Evolutionary conservation across 2,888 invertebrate genomes (phyloP).

Genomic region (Clepsis dumicolana): DNA sequence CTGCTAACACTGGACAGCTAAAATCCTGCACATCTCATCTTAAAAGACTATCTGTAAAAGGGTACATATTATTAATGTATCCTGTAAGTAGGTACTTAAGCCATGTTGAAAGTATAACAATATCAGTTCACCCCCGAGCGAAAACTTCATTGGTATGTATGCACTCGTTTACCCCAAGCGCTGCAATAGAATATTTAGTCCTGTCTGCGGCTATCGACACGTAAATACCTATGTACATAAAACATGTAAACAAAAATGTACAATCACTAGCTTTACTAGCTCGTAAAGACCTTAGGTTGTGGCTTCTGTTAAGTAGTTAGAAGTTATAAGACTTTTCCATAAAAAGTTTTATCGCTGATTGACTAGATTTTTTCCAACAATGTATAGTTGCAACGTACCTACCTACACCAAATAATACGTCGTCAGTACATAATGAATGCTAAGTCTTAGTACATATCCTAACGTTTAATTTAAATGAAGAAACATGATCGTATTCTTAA

Average conservation of each 20-base stretch:
- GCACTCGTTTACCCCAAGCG: slow-evolving; percentile 6
- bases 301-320: neutral
- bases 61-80: too few relatives aligned
- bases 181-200: slow-evolving; percentile 25
- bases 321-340: too few relatives aligned
- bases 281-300: neutral
- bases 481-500: slow-evolving; percentile 11
- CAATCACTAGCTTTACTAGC: slow-evolving; percentile 6
- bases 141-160: slow-evolving; percentile 15
- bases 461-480: slow-evolving; percentile 10
- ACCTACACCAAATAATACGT: neutral
- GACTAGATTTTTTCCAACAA: too few relatives aligned
- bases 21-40: too few relatives aligned
- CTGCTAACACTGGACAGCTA: too few relatives aligned
- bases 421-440: neutral
- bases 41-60: too few relatives aligned
- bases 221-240: neutral
- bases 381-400: too few relatives aligned
- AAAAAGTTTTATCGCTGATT: too few relatives aligned
- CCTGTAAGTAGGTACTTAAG: too few relatives aligned
- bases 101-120: neutral
- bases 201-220: slow-evolving; percentile 17
- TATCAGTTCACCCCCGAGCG: neutral
- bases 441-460: neutral
- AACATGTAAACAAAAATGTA: slow-evolving; percentile 10